Percentiles rank a stretch among this genome's conserved stretches.
Conservation (phyloP, 2,797 vertebrate genomes). For the Austrolebias charrua region DNA sequence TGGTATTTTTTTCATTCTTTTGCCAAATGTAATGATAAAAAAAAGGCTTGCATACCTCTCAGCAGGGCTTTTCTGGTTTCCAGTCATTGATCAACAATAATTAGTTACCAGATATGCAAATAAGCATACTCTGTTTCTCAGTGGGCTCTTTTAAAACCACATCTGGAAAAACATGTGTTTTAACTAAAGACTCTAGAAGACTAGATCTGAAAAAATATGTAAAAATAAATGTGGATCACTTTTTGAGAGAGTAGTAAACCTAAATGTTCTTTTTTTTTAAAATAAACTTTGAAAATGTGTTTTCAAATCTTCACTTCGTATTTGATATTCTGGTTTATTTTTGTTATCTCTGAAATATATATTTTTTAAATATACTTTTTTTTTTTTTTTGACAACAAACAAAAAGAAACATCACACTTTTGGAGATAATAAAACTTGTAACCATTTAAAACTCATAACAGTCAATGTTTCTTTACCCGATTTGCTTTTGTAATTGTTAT, state of each 20-base stretch:
- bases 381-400: neutral
- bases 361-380: no score
- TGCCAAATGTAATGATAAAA: neutral
- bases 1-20: neutral
- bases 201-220: conserved; percentile 3
- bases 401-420: neutral
- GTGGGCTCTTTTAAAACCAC: neutral
- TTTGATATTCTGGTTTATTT: no score
- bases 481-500: neutral
- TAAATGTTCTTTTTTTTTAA: neutral
- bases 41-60: neutral
- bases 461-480: neutral
- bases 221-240: neutral
- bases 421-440: neutral
- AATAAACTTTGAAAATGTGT: neutral
- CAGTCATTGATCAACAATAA: neutral
- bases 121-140: neutral
- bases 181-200: neutral
- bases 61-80: neutral
- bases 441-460: neutral
- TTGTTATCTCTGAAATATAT: no score
- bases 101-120: neutral
- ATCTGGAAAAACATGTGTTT: neutral
- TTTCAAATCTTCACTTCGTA: no score
- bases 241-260: neutral